phyloP scores from a whole-genome alignment of 2,113 vertebrate species.

The Neotoma lepida region DNA sequence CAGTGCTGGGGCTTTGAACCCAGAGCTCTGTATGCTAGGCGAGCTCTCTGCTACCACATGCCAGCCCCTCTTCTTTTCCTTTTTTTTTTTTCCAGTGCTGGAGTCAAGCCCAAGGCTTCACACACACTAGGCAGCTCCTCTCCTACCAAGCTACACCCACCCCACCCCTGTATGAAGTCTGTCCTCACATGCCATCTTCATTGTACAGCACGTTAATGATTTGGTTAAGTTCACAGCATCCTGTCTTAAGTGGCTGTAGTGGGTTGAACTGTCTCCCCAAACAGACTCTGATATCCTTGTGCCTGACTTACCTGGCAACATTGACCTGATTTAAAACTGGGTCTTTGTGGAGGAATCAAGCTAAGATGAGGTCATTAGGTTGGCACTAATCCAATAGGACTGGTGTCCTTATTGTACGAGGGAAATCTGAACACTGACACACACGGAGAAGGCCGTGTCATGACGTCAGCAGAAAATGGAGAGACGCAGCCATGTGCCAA shows the following conservation, averaged over 20 bases:
- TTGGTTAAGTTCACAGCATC: background rate
- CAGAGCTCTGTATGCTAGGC: background rate
- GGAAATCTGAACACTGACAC: background rate
- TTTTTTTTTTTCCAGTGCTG: background rate
- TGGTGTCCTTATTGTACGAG: background rate
- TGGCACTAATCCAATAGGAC: background rate
- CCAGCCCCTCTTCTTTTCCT: fast-evolving
- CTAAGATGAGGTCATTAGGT: background rate
- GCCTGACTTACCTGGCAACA: background rate
- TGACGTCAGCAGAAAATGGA: background rate
- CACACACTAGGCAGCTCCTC: background rate
- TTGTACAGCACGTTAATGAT: background rate
- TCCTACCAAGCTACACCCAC: background rate
- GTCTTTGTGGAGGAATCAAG: background rate
- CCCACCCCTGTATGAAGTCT: background rate
- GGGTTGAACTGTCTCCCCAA: background rate
- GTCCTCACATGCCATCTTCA: background rate
- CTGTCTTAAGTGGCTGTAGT: background rate
- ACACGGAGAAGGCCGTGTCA: background rate
- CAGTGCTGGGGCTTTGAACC: background rate
- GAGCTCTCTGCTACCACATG: background rate
- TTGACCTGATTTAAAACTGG: background rate
- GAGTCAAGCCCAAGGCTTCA: background rate
- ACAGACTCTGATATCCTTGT: background rate
- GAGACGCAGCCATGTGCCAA: background rate